These are phyloP conservation scores for Botia almorhae DNA, from an alignment of 2,797 vertebrate genomes.

Conservation along the genomic window DNA sequence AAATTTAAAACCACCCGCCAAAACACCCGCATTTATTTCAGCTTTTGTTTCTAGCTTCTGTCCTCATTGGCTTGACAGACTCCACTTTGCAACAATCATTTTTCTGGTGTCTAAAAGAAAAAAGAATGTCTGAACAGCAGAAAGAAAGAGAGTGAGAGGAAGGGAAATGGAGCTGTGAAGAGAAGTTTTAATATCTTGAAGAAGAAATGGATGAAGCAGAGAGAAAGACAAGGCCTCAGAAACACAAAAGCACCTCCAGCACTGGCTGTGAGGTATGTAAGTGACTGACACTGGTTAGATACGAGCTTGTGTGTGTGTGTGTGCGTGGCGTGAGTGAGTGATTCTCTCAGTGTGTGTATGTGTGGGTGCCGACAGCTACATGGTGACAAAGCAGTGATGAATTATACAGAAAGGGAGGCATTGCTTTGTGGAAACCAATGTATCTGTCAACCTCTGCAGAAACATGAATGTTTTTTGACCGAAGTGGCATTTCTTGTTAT, in stretches of 20 bases:
- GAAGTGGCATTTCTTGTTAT: conserved; percentile 63
- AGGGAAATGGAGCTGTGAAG: conserved; percentile 40
- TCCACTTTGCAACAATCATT: conserved; percentile 56
- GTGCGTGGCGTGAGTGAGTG: conserved; percentile 5
- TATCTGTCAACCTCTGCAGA: conserved; percentile 61
- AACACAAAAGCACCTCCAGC: conserved; percentile 58
- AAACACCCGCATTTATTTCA: conserved; percentile 35
- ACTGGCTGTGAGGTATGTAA: conserved; percentile 50
- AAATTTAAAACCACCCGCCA: conserved; percentile 51
- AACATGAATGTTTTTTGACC: conserved; percentile 62
- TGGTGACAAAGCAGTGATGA: conserved; percentile 62
- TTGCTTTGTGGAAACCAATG: conserved; percentile 62
- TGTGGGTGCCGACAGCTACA: conserved; percentile 50
- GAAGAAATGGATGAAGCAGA: conserved; percentile 38
- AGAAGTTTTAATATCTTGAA: conserved; percentile 50
- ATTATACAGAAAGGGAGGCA: conserved; percentile 63
- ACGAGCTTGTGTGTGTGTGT: conserved; percentile 27
- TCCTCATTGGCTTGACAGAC: conserved; percentile 55
- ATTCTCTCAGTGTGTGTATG: conserved; percentile 13
- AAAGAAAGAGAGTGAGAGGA: conserved; percentile 6
- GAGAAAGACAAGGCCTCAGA: conserved; percentile 54
- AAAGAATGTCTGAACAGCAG: conserved; percentile 7
- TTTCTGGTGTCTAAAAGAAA: conserved; percentile 44
- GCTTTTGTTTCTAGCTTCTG: conserved; percentile 40
- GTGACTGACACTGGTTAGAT: conserved; percentile 60